These are phyloP conservation scores for Hetaerina americana DNA, from an alignment of 1,140 invertebrate genomes.

Conservation along the genomic window DNA sequence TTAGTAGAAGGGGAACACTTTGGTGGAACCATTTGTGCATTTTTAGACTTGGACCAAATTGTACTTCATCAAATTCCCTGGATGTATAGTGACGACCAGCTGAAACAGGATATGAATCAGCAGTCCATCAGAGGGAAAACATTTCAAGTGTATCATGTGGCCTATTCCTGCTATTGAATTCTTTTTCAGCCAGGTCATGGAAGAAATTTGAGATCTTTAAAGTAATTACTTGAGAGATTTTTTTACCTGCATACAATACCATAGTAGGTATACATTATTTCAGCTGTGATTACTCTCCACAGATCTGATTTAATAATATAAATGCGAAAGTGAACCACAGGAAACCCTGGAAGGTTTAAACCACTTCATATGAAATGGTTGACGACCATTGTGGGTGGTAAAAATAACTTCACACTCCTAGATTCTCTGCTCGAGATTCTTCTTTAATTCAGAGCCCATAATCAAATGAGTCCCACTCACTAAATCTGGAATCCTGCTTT, in stretches of 20 bases:
- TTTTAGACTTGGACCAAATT: not conserved
- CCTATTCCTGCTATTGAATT: too few species aligned
- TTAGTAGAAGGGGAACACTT: not conserved
- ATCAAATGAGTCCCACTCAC: constrained; percentile 66
- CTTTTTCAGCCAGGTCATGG: too few species aligned
- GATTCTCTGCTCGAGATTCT: not conserved
- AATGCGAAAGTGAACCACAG: not conserved
- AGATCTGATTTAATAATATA: too few species aligned
- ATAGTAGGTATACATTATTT: too few species aligned
- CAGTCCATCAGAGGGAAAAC: too few species aligned
- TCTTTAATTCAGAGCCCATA: constrained; percentile 40
- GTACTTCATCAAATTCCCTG: not conserved
- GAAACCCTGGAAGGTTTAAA: not conserved
- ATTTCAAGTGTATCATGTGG: too few species aligned
- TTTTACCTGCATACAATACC: too few species aligned
- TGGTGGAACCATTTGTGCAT: not conserved
- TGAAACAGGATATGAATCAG: too few species aligned
- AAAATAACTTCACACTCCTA: not conserved
- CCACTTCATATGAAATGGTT: not conserved
- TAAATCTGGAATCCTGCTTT: constrained; percentile 72
- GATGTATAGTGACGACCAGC: not conserved
- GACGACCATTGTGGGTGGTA: not conserved
- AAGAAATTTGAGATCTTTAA: too few species aligned
- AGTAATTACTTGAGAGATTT: too few species aligned
- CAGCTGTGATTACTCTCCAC: too few species aligned